Evolutionary conservation across 2,113 vertebrate genomes (phyloP).

Genomic region (Tauraco erythrolophus): DNA sequence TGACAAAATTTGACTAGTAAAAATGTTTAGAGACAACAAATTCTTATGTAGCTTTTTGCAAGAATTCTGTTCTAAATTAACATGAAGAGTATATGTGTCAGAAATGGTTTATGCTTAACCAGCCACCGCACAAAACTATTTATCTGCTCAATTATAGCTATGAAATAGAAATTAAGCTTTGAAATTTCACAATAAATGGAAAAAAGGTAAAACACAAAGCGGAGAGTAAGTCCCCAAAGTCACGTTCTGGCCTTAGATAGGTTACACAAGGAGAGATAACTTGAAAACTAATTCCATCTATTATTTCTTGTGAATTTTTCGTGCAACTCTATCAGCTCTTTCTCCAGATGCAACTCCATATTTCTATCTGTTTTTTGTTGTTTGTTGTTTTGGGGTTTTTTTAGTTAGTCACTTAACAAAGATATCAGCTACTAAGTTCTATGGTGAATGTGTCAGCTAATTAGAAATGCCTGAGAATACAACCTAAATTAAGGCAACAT

Average conservation of each 20-base stretch:
- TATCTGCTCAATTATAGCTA: neutral
- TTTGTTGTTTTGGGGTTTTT: neutral
- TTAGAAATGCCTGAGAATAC: slow-evolving; percentile 27
- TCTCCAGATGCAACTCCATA: neutral
- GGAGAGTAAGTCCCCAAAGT: neutral
- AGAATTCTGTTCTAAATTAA: neutral
- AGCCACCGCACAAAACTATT: neutral
- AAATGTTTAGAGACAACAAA: neutral
- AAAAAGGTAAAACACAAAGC: neutral
- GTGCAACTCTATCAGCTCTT: neutral
- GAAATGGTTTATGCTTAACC: neutral
- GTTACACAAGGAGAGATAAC: neutral
- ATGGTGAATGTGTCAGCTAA: neutral
- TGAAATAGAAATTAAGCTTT: neutral
- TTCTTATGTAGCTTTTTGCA: neutral
- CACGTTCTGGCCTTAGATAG: neutral
- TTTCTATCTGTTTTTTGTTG: neutral
- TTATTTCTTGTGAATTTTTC: neutral
- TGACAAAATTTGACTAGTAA: neutral
- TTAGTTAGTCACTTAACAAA: slow-evolving; percentile 23
- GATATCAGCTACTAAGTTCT: slow-evolving; percentile 3
- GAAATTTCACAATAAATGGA: neutral
- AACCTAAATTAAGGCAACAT: slow-evolving; percentile 31
- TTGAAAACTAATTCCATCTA: neutral
- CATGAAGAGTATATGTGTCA: neutral